Percentiles rank a stretch among this genome's conserved stretches.
phyloP scores from a whole-genome alignment of 2,888 invertebrate species.

The Andrena minutula region DNA sequence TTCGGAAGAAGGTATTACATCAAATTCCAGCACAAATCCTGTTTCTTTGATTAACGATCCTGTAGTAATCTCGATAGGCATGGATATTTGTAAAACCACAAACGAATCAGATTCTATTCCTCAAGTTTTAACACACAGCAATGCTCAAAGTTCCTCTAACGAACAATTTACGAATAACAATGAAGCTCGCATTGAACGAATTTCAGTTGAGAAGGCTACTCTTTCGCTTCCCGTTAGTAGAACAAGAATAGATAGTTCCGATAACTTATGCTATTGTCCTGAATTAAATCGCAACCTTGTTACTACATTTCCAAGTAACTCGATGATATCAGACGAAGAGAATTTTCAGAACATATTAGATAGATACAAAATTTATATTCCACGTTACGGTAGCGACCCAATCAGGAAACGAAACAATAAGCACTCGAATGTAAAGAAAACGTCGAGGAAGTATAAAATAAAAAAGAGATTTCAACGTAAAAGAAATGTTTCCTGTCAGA shows the following conservation, averaged over 20 bases:
- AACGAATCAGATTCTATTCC: not conserved
- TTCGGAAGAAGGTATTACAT: conserved; percentile 82
- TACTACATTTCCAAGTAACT: not conserved
- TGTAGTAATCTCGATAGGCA: not conserved
- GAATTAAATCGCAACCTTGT: not conserved
- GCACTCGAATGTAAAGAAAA: not conserved
- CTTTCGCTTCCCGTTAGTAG: not conserved
- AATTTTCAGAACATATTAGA: conserved; percentile 26
- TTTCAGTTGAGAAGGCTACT: not conserved
- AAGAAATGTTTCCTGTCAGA: conserved; percentile 3
- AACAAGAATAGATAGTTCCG: not conserved
- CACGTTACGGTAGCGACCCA: conserved; percentile 21
- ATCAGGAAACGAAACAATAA: not conserved
- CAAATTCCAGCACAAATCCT: conserved; percentile 32
- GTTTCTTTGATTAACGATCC: conserved; percentile 6
- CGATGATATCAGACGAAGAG: conserved; percentile 18
- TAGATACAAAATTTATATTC: conserved; percentile 45
- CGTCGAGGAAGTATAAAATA: not conserved
- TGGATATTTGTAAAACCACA: conserved; percentile 1
- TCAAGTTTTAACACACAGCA: not conserved
- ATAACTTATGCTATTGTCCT: not conserved
- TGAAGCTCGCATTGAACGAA: not conserved
- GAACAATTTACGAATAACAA: not conserved
- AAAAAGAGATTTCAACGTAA: conserved; percentile 19
- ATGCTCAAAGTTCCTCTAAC: not conserved